Percentiles rank a stretch among this genome's conserved stretches.
Evolutionary conservation across 2,797 vertebrate species (phyloP).

Genomic region (Menidia menidia): DNA sequence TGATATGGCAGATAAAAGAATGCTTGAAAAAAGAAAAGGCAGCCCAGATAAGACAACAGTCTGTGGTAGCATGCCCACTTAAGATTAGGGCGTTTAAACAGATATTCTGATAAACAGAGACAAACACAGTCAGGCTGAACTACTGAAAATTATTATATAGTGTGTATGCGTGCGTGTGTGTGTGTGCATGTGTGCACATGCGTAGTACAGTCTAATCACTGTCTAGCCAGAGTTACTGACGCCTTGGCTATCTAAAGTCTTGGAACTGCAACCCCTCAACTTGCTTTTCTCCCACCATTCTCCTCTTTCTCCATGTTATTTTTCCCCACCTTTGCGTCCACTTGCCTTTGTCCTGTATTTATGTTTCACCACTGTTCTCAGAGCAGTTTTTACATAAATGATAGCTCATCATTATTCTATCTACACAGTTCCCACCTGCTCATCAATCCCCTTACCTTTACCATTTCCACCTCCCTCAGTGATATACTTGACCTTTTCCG

Average conservation of each 20-base stretch:
- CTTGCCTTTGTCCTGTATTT: constrained; percentile 13
- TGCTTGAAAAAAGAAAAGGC: constrained; percentile 19
- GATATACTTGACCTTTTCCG: constrained; percentile 24
- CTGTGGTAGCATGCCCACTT: constrained; percentile 15
- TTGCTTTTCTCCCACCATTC: constrained; percentile 33
- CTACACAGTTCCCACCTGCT: neutral
- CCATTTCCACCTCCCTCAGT: constrained; percentile 4
- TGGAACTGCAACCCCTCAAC: constrained; percentile 36
- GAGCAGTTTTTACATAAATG: constrained; percentile 1
- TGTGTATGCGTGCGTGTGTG: constrained; percentile 3
- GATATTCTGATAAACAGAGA: constrained; percentile 53
- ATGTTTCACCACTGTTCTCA: neutral
- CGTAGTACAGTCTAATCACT: constrained; percentile 47
- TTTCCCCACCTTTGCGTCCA: constrained; percentile 13
- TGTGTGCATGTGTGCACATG: constrained; percentile 1
- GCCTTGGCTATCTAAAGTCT: constrained; percentile 67
- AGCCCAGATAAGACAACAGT: constrained; percentile 9
- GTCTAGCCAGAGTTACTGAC: constrained; percentile 63
- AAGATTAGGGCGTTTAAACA: constrained; percentile 27
- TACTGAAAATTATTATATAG: constrained; percentile 24
- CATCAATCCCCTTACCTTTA: constrained; percentile 19
- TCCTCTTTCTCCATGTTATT: constrained; percentile 44
- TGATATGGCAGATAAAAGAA: constrained; percentile 15
- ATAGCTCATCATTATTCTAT: neutral
- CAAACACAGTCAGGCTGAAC: constrained; percentile 50